These are phyloP conservation scores for Lepilemur ruficaudatus DNA, from an alignment of 2,797 vertebrate genomes.

Conservation along the genomic window DNA sequence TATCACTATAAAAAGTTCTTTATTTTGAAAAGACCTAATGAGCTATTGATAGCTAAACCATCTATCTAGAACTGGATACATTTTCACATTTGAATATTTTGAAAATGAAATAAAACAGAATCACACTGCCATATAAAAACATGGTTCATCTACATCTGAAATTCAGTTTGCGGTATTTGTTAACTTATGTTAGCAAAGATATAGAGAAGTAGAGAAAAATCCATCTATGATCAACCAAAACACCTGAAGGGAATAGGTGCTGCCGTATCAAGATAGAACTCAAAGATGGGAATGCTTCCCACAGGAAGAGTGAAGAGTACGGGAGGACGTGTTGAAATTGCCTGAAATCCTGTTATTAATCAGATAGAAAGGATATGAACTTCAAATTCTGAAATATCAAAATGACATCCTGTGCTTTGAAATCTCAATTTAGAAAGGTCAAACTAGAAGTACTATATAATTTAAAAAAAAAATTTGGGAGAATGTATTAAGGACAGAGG, in stretches of 20 bases:
- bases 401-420: background rate
- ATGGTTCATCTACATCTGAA: background rate
- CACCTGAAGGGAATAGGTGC: background rate
- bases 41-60: background rate
- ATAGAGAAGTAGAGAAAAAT: background rate
- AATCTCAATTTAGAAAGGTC: background rate
- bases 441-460: background rate
- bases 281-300: background rate
- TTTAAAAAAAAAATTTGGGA: background rate
- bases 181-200: background rate
- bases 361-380: background rate
- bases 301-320: background rate
- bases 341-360: background rate
- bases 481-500: background rate
- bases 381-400: constrained; percentile 9
- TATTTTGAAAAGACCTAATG: background rate
- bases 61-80: background rate
- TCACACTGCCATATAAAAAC: background rate
- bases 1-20: background rate
- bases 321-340: background rate
- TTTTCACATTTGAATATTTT: constrained; percentile 28
- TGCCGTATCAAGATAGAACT: background rate
- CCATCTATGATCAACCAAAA: background rate
- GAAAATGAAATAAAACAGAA: background rate
- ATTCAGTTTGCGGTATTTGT: background rate